These are phyloP conservation scores for Zootoca vivipara DNA, from an alignment of 2,113 vertebrate species.

Conservation along the genomic window DNA sequence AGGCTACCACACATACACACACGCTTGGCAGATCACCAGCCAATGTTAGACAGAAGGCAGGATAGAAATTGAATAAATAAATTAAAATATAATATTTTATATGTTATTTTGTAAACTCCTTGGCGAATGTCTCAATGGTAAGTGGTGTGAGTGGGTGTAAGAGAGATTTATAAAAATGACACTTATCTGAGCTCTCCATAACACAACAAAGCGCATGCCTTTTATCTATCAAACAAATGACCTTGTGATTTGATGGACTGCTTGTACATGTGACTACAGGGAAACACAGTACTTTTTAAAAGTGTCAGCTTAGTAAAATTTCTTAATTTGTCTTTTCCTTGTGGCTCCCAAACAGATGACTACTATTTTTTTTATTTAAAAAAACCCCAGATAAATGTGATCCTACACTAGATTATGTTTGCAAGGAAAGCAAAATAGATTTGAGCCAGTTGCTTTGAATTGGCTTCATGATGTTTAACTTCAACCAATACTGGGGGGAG, in stretches of 20 bases:
- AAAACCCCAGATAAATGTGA: background rate
- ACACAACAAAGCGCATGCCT: background rate
- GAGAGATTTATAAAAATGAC: background rate
- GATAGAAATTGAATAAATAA: too few species aligned
- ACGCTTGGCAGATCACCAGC: background rate
- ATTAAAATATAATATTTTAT: too few species aligned
- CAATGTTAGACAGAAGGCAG: background rate
- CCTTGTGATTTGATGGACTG: background rate
- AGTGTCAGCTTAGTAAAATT: background rate
- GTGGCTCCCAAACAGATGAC: background rate
- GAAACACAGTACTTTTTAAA: background rate
- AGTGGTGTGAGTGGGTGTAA: background rate
- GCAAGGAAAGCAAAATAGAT: slow-evolving; percentile 19
- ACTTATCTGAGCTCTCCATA: background rate
- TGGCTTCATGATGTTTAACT: background rate
- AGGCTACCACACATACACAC: background rate
- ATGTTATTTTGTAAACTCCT: too few species aligned
- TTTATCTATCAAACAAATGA: slow-evolving; percentile 2
- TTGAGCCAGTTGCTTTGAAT: background rate
- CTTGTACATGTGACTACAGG: background rate
- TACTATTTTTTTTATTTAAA: background rate
- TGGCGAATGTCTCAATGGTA: too few species aligned
- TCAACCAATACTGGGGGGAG: background rate
- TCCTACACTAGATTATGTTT: background rate
- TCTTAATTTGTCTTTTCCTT: rapidly evolving